Evolutionary conservation across 1,140 invertebrate genomes (phyloP).

Genomic region (Brachionus paranguensis): DNA sequence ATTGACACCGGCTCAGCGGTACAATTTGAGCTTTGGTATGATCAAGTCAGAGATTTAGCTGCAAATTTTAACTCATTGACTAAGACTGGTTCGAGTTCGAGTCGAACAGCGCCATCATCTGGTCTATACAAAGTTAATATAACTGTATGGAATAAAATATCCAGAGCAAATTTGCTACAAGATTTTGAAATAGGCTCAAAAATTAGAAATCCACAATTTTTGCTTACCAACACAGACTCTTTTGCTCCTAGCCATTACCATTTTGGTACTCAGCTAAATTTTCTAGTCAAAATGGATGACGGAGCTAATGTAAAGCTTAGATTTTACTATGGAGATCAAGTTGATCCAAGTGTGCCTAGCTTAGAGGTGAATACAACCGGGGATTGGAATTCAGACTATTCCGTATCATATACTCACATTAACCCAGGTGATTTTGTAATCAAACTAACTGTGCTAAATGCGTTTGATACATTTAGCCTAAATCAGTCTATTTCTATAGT

Average conservation of each 20-base stretch:
- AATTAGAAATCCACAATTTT: constrained; percentile 1
- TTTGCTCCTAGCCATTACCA: background rate
- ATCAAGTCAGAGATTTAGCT: background rate
- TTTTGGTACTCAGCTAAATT: constrained; percentile 12
- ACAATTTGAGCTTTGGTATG: background rate
- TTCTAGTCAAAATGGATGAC: constrained; percentile 16
- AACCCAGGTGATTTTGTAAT: constrained; percentile 21
- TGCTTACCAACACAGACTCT: background rate
- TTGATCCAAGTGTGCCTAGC: background rate
- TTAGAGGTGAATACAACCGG: constrained; percentile 12
- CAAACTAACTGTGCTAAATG: background rate
- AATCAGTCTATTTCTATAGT: background rate
- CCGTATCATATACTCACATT: background rate
- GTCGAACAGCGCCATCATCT: background rate
- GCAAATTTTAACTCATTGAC: background rate
- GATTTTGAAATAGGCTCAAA: constrained; percentile 17
- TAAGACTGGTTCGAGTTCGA: background rate
- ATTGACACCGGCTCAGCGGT: background rate
- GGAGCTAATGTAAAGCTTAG: constrained; percentile 34
- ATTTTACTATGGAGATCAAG: background rate
- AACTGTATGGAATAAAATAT: background rate
- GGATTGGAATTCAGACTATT: constrained; percentile 15
- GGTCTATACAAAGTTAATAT: background rate
- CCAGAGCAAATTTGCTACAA: background rate
- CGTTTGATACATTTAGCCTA: background rate